These are phyloP conservation scores for Xenopus borealis DNA, from an alignment of 2,113 vertebrate species.

Conservation along the genomic window DNA sequence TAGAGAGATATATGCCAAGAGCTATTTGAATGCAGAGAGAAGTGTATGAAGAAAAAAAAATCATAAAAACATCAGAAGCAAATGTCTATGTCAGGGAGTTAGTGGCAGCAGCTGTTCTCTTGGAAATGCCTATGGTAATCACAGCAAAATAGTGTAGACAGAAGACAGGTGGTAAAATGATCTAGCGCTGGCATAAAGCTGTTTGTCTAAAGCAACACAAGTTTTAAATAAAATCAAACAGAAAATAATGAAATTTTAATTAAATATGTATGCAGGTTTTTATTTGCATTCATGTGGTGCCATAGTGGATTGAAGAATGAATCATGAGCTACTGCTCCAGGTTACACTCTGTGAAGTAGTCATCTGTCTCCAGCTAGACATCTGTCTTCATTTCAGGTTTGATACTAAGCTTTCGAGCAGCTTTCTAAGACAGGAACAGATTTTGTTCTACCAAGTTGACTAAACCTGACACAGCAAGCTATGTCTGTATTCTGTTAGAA, in stretches of 20 bases:
- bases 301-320: not conserved
- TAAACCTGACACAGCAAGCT: too few species aligned
- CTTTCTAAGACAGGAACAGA: too few species aligned
- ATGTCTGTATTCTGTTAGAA: too few species aligned
- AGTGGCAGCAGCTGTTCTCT: slow-evolving; percentile 32
- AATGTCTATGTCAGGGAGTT: slow-evolving; percentile 10
- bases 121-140: slow-evolving; percentile 17
- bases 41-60: not conserved
- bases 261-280: not conserved
- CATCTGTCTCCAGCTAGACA: not conserved
- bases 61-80: slow-evolving; percentile 5
- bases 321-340: not conserved
- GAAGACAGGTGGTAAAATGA: slow-evolving; percentile 30
- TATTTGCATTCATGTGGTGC: not conserved
- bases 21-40: too few species aligned
- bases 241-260: not conserved
- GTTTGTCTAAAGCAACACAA: not conserved
- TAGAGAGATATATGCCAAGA: too few species aligned
- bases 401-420: not conserved
- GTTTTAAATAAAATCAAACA: slow-evolving; percentile 1
- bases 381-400: not conserved
- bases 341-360: not conserved
- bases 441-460: too few species aligned
- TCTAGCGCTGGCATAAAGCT: slow-evolving; percentile 6
- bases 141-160: not conserved